Percentiles rank a stretch among this genome's conserved stretches.
These are phyloP conservation scores for Perithous albicinctus DNA, from an alignment of 2,888 invertebrate species.

Conservation along the genomic window DNA sequence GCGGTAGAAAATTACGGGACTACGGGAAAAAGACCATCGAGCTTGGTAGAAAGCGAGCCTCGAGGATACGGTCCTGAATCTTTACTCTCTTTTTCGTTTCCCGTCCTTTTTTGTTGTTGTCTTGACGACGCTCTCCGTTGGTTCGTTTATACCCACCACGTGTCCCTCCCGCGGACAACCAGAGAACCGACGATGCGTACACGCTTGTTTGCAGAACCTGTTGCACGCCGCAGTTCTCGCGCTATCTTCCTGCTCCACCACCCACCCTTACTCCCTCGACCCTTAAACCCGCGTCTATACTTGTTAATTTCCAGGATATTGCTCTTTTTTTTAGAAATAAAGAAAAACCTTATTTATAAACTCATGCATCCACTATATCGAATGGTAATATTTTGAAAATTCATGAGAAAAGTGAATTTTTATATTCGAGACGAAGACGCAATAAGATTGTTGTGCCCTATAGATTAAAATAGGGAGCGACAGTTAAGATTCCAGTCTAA, in stretches of 20 bases:
- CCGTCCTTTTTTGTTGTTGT: conserved; percentile 33
- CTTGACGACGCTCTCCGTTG: conserved; percentile 59
- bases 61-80: conserved; percentile 68
- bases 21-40: neutral
- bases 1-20: neutral
- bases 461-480: neutral
- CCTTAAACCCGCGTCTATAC: neutral
- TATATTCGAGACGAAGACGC: neutral
- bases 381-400: too few species aligned
- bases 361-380: too few species aligned
- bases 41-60: neutral
- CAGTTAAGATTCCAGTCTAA: neutral
- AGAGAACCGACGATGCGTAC: conserved; percentile 63
- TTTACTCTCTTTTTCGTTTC: conserved; percentile 35
- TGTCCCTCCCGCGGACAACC: conserved; percentile 62
- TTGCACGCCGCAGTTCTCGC: conserved; percentile 74
- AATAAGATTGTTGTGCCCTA: neutral
- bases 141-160: conserved; percentile 63
- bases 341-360: too few species aligned
- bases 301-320: too few species aligned
- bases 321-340: too few species aligned
- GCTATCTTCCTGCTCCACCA: conserved; percentile 48
- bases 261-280: conserved; percentile 2
- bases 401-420: too few species aligned
- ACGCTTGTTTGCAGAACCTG: conserved; percentile 81